These are phyloP conservation scores for Amia ocellicauda DNA, from an alignment of 2,113 vertebrate genomes.

Conservation along the genomic window DNA sequence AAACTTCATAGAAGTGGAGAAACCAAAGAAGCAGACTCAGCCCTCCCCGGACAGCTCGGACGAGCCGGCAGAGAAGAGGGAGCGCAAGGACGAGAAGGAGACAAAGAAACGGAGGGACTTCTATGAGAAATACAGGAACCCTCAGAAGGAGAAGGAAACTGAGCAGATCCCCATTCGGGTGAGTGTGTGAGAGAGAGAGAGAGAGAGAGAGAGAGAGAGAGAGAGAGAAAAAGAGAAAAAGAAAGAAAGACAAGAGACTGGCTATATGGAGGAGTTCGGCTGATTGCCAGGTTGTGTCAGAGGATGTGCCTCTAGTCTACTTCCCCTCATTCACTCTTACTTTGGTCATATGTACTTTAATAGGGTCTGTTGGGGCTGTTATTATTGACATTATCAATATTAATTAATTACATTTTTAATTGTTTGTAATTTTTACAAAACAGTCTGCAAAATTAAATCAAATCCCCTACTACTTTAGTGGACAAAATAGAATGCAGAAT, in stretches of 20 bases:
- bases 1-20: conserved; percentile 95
- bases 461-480: no score
- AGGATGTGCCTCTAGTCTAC: conserved; percentile 64
- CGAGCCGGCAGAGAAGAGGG: conserved; percentile 92
- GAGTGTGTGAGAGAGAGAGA: conserved; percentile 44
- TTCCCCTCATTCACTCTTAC: no score
- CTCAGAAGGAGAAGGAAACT: conserved; percentile 90
- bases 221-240: background rate
- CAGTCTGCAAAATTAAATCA: no score
- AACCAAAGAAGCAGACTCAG: conserved; percentile 64
- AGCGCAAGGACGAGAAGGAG: conserved; percentile 87
- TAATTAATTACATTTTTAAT: no score
- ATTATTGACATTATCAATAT: no score
- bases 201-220: background rate
- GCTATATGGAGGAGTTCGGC: conserved; percentile 32
- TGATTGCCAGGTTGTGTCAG: conserved; percentile 47
- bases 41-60: conserved; percentile 75
- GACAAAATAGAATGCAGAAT: no score
- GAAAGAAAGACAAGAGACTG: conserved; percentile 45
- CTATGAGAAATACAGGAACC: conserved; percentile 95
- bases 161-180: conserved; percentile 87
- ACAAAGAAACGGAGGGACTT: conserved; percentile 87
- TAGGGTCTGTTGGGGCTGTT: no score
- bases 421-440: no score
- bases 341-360: no score